Evolutionary conservation across 2,113 vertebrate genomes (phyloP).

Genomic region (Monopterus albus): DNA sequence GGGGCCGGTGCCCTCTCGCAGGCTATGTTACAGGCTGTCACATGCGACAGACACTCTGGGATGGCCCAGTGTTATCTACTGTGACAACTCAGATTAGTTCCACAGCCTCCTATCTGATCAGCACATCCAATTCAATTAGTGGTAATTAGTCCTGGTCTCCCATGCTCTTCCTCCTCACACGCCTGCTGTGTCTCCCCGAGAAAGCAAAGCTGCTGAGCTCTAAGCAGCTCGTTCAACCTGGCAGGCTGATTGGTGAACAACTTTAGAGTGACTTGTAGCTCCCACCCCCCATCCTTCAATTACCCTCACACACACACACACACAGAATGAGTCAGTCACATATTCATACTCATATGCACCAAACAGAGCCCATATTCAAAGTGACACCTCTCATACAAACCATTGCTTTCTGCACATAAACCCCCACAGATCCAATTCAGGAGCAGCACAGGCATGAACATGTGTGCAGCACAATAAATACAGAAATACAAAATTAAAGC

Average conservation of each 20-base stretch:
- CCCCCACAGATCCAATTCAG: slow-evolving; percentile 54
- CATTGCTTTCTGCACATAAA: slow-evolving; percentile 51
- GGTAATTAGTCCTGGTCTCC: slow-evolving; percentile 81
- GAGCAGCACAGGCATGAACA: not conserved
- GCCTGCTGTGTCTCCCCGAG: slow-evolving; percentile 48
- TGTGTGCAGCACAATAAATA: not conserved
- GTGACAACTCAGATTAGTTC: slow-evolving; percentile 86
- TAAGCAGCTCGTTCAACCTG: slow-evolving; percentile 63
- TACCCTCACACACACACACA: too few species aligned
- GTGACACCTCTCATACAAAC: slow-evolving; percentile 72
- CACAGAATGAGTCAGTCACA: slow-evolving; percentile 76
- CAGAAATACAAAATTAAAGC: not conserved
- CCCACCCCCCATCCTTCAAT: slow-evolving; percentile 46
- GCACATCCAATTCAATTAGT: slow-evolving; percentile 86
- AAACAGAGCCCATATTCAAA: slow-evolving; percentile 71
- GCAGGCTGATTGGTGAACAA: slow-evolving; percentile 51
- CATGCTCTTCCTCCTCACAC: slow-evolving; percentile 28
- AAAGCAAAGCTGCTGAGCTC: slow-evolving; percentile 53
- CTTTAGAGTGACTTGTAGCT: slow-evolving; percentile 59
- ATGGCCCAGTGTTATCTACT: slow-evolving; percentile 80
- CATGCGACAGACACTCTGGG: slow-evolving; percentile 83
- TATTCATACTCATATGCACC: slow-evolving; percentile 65
- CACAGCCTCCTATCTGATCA: slow-evolving; percentile 84
- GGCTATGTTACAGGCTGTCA: slow-evolving; percentile 84
- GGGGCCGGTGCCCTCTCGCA: slow-evolving; percentile 79